A percentile compares a stretch with the other conserved stretches of the same genome.
These are phyloP conservation scores for Scaptomyza tumidula DNA, from an alignment of 2,888 invertebrate genomes.

Conservation along the genomic window DNA sequence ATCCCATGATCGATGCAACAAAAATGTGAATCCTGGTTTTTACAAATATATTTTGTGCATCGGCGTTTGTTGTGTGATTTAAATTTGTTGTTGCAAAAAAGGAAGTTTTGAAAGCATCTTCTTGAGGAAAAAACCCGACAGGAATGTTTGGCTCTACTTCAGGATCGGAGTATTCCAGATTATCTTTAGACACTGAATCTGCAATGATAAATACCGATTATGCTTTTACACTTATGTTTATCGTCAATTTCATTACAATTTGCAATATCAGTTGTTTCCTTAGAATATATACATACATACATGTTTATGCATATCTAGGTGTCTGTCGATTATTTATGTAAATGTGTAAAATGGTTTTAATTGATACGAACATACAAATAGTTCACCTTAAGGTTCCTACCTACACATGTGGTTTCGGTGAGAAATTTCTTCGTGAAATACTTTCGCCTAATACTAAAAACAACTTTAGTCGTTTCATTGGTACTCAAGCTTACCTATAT, in stretches of 20 bases:
- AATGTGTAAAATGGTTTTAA: no score
- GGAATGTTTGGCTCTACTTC: constrained; percentile 50
- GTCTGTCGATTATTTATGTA: no score
- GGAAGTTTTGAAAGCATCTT: constrained; percentile 6
- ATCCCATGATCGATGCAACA: constrained; percentile 46
- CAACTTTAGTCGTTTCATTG: not conserved
- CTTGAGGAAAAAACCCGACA: constrained; percentile 4
- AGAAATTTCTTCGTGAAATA: no score
- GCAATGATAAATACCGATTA: not conserved
- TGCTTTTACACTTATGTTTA: not conserved
- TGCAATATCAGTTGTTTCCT: no score
- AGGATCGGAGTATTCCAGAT: constrained; percentile 50
- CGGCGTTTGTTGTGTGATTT: not conserved
- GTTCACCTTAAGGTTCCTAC: not conserved
- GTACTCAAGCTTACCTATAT: constrained; percentile 1
- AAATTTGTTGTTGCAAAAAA: constrained; percentile 9
- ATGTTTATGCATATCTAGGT: not conserved
- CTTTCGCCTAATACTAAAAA: not conserved
- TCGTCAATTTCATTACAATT: no score
- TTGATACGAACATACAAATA: not conserved
- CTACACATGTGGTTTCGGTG: not conserved
- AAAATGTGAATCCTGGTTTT: constrained; percentile 44
- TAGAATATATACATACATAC: no score
- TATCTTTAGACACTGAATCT: constrained; percentile 29
- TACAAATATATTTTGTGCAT: constrained; percentile 18